phyloP scores from a whole-genome alignment of 2,797 vertebrate species.

The Sebastolobus alascanus region DNA sequence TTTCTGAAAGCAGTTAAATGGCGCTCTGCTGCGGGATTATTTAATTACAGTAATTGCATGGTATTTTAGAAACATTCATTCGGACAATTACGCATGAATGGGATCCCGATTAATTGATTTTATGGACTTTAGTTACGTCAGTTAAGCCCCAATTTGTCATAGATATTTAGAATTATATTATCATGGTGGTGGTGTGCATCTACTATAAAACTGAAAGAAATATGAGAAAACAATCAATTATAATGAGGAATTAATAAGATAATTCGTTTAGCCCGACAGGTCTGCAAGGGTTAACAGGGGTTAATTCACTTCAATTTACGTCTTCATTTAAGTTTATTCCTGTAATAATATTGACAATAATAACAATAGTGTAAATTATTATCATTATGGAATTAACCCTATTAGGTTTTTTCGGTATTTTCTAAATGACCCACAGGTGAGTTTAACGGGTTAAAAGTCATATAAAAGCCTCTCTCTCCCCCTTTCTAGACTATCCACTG shows the following conservation, averaged over 20 bases:
- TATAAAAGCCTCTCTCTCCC: too few relatives aligned
- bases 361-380: not conserved
- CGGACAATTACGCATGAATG: constrained; percentile 61
- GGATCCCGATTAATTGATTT: constrained; percentile 59
- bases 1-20: constrained; percentile 50
- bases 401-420: not conserved
- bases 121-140: constrained; percentile 47
- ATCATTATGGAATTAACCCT: not conserved
- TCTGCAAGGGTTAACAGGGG: not conserved
- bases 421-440: constrained; percentile 37
- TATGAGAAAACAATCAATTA: not conserved
- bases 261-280: not conserved
- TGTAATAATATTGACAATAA: constrained; percentile 6
- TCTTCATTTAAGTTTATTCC: not conserved
- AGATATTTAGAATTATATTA: constrained; percentile 37
- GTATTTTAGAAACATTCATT: constrained; percentile 65
- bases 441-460: not conserved
- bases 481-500: too few relatives aligned
- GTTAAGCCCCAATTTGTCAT: constrained; percentile 47
- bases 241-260: not conserved
- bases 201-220: not conserved
- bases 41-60: constrained; percentile 75
- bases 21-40: constrained; percentile 69
- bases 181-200: not conserved
- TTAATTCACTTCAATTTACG: not conserved